Base-by-base conservation (phyloP, 2,113 vertebrate genomes). In the Pachypanchax playfairii region DNA sequence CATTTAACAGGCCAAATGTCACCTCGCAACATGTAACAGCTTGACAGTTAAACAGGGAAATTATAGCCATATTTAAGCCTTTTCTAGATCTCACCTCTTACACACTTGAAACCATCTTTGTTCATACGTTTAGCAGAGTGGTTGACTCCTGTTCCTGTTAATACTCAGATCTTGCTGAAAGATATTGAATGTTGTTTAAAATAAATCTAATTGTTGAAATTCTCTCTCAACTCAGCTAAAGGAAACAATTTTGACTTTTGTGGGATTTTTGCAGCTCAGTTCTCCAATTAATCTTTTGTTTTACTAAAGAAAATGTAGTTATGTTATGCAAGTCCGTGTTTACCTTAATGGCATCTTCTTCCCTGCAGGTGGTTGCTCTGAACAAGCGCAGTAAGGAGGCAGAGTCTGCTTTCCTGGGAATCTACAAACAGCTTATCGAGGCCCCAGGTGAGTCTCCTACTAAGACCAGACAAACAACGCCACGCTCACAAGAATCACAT, bases 371-470 rank as follows among this genome's bases (percentile, higher is more conserved):
- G 92, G 94, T 96, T 88, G 94, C 96, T 78, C 94, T 99, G 89
- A 94, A 94, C 90, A 96, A 96, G 87, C 93, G 97, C 80, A 98
- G 95, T 91, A 95, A 96, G 85, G 97, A 98, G 91, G 96, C 97
- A 12, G 96, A 96, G 90, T 93, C 95, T 22, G 96, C 95, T 25
- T 98, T 99, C 92, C 94, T 98, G 85, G 95, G 93, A 77, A 93
- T 97, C 91, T 96, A 95, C 94, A 96, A 94, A 93, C 96, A 95
- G 71, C 93, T 98, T 86, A 94, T 97, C 74, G 90, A 93, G 92
- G 95, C 93, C 85, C 95, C 97, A 95, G 97, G 97, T 99, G 94
- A 94, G 94, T 83, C 61, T 75, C 77, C 75, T 87, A 81, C 71
- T 26, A 75, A 76, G 73, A 73, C 69, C 73, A 61, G 58, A 80